Conservation (phyloP, 2,888 invertebrate species). For the Phengaris alcon region DNA sequence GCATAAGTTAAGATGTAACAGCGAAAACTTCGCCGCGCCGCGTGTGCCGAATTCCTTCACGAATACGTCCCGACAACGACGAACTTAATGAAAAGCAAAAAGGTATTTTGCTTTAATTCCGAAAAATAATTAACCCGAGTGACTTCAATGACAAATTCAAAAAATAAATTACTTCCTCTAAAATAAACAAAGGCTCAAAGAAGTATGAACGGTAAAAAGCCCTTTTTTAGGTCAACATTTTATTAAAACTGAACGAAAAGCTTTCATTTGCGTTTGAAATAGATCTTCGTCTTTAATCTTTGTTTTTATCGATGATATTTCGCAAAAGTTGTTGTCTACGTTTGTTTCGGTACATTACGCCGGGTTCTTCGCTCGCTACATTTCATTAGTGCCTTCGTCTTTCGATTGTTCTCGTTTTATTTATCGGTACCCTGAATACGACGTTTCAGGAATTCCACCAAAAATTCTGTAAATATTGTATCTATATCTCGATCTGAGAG, state of each 20-base stretch:
- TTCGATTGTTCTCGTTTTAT: conserved; percentile 60
- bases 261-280: conserved; percentile 37
- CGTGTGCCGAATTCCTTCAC: conserved; percentile 70
- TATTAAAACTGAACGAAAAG: conserved; percentile 38
- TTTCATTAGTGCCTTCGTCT: conserved; percentile 66
- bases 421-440: conserved; percentile 46
- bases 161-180: conserved; percentile 17
- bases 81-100: conserved; percentile 41
- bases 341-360: conserved; percentile 70
- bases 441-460: not conserved
- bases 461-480: conserved; percentile 3
- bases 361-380: conserved; percentile 57
- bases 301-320: conserved; percentile 54
- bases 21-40: conserved; percentile 73
- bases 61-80: conserved; percentile 55
- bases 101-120: conserved; percentile 21
- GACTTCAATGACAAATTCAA: conserved; percentile 17
- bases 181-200: conserved; percentile 16
- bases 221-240: conserved; percentile 39
- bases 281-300: conserved; percentile 41
- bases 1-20: conserved; percentile 77
- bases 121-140: conserved; percentile 24
- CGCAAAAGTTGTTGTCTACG: conserved; percentile 53
- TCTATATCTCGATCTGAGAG: not conserved
- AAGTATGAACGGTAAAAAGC: conserved; percentile 31